Percentiles rank a stretch among this genome's conserved stretches.
phyloP scores from a whole-genome alignment of 2,113 vertebrate species.

The Aythya baeri region DNA sequence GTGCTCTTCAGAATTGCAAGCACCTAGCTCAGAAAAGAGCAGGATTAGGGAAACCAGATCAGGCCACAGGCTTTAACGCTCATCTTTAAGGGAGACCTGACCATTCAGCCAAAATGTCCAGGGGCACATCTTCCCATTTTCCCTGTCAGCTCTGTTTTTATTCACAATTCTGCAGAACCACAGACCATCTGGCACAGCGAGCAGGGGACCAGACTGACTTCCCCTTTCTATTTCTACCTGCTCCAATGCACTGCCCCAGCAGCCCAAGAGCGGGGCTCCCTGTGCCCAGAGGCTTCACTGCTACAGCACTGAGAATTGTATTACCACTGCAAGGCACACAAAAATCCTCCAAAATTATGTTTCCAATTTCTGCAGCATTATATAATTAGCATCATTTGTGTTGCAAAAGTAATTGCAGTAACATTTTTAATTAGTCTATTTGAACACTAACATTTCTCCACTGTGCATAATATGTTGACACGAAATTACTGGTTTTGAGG shows the following conservation, averaged over 20 bases:
- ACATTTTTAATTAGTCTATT: slow-evolving; percentile 72
- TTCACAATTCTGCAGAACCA: not conserved
- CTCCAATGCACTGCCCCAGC: not conserved
- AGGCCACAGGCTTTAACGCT: not conserved
- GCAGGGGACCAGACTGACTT: not conserved
- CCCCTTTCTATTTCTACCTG: not conserved
- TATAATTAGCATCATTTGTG: slow-evolving; percentile 70
- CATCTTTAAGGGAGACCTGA: fast-evolving
- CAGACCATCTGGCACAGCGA: not conserved
- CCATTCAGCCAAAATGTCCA: fast-evolving
- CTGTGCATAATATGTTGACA: slow-evolving; percentile 52
- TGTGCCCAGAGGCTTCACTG: fast-evolving
- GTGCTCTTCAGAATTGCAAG: not conserved
- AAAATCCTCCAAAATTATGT: not conserved
- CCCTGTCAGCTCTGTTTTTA: not conserved
- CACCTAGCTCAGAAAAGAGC: fast-evolving
- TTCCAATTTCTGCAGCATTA: slow-evolving; percentile 57
- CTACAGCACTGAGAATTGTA: fast-evolving
- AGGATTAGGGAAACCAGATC: not conserved
- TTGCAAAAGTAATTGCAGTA: slow-evolving; percentile 69
- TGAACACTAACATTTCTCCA: slow-evolving; percentile 56
- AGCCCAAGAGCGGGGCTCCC: fast-evolving
- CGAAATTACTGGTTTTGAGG: slow-evolving; percentile 64
- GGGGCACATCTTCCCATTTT: not conserved
- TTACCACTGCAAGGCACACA: fast-evolving